Percentiles rank a stretch among this genome's conserved stretches.
Conservation (phyloP, 1,140 invertebrate species). For the Trialeurodes vaporariorum region DNA sequence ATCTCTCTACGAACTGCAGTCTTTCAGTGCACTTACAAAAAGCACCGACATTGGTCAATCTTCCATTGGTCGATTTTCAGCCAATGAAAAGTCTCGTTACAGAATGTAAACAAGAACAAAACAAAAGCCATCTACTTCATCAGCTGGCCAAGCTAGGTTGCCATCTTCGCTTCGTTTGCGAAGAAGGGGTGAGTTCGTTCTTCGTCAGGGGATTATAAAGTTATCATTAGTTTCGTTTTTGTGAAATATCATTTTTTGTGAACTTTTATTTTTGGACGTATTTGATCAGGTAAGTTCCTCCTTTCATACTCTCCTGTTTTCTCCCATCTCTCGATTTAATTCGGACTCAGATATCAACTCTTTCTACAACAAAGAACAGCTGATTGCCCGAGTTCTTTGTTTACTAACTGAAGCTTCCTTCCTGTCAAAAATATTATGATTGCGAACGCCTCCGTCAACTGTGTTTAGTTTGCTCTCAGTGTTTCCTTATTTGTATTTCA, state of each 20-base stretch:
- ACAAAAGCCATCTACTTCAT: neutral
- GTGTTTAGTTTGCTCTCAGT: too few species aligned
- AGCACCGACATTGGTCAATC: neutral
- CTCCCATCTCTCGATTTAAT: too few species aligned
- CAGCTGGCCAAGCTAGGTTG: neutral
- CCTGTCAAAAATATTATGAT: neutral
- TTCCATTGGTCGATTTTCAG: neutral
- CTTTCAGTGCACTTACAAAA: too few species aligned
- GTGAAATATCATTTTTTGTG: neutral
- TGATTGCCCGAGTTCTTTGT: neutral
- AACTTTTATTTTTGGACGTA: neutral
- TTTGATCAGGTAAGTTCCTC: neutral
- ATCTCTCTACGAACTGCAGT: neutral
- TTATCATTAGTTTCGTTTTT: neutral
- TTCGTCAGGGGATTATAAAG: neutral
- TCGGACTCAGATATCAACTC: neutral
- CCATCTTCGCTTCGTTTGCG: neutral
- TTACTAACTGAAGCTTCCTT: neutral
- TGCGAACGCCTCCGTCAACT: too few species aligned
- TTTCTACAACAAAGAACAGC: neutral
- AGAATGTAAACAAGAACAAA: neutral
- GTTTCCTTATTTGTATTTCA: too few species aligned
- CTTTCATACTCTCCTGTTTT: neutral
- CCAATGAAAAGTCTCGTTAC: neutral
- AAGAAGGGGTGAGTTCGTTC: neutral